These are phyloP conservation scores for Boleophthalmus pectinirostris DNA, from an alignment of 2,113 vertebrate genomes.

Conservation along the genomic window DNA sequence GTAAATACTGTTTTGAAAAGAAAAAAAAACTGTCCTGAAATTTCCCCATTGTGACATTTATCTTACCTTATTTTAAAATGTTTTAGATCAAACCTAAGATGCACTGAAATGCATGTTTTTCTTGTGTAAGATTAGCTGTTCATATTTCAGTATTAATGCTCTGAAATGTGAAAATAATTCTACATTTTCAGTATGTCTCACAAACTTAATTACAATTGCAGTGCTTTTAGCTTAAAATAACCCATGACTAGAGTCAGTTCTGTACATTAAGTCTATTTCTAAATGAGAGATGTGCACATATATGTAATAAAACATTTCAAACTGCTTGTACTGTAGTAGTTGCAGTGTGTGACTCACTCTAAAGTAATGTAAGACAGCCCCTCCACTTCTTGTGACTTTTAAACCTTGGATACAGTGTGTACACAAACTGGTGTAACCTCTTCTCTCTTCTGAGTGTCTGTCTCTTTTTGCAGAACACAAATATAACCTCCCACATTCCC, in stretches of 20 bases:
- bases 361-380: background rate
- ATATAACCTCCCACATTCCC: slow-evolving; percentile 48
- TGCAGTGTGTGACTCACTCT: slow-evolving; percentile 8
- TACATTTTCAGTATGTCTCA: too few species aligned
- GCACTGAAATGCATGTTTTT: too few species aligned
- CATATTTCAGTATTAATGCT: too few species aligned
- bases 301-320: slow-evolving; percentile 5
- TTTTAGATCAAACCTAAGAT: too few species aligned
- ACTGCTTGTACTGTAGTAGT: background rate
- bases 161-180: too few species aligned
- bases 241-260: background rate
- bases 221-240: background rate
- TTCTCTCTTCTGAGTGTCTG: slow-evolving; percentile 19
- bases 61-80: too few species aligned
- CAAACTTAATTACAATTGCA: too few species aligned
- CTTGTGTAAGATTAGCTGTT: too few species aligned
- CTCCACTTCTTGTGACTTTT: slow-evolving; percentile 5
- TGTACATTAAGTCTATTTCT: background rate
- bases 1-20: too few species aligned
- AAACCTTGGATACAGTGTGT: slow-evolving; percentile 8
- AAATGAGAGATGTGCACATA: background rate
- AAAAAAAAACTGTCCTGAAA: too few species aligned
- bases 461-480: slow-evolving; percentile 44
- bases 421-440: slow-evolving; percentile 38
- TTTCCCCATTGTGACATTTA: too few species aligned